Evolutionary conservation across 2,888 invertebrate genomes (phyloP), one percentile per base, ranked within the genome.

Genomic region (Hypomecis atomaria): DNA sequence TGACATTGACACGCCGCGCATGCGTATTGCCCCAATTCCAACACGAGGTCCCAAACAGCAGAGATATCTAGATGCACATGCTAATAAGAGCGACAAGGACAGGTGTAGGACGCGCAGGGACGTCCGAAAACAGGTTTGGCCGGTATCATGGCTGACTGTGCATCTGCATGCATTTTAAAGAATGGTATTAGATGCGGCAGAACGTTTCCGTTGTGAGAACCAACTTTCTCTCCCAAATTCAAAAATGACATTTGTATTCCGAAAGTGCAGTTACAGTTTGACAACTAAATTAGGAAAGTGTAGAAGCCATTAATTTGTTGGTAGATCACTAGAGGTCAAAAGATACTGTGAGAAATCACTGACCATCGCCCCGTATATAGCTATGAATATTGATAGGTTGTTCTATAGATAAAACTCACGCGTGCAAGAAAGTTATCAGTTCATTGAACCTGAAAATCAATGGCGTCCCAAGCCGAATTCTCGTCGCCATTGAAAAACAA

Each of bases 1-100:
- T 91, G 92, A 92, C 92, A 92, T 92, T 92, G 92, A 90, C 85
- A 83, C 78, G 79, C 75, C 79, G 84, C 92, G 92, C 92, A 92
- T 92, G 92, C 92, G 92, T 88, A 87, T 85, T 87, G 88, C 82
- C 89, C 88, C 87, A 91, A 88, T 92, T 91, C 82, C 76, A 73
- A 81, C 78, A 82, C 82, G 78, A 77, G 78, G 76, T 81, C 80
- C 75, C 74, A 76, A 69, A 63, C 71, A 71, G 57, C 58, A 70
- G 82, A 82, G 88, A 89, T 66, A 73, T 75, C 56, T 34, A 65
- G 69, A 87, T 79, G 63, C 67, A 67, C 63, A 71, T 70, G 66
- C 44, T 55, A 40, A 67, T 71, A 63, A 36, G 83, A 62, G 67
- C 23, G 77, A 89, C 55, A 71, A 83, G 75, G 90, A 87, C 54